Percentiles rank a stretch among this genome's conserved stretches.
Conservation (phyloP, 2,113 vertebrate species). For the Felis chaus region DNA sequence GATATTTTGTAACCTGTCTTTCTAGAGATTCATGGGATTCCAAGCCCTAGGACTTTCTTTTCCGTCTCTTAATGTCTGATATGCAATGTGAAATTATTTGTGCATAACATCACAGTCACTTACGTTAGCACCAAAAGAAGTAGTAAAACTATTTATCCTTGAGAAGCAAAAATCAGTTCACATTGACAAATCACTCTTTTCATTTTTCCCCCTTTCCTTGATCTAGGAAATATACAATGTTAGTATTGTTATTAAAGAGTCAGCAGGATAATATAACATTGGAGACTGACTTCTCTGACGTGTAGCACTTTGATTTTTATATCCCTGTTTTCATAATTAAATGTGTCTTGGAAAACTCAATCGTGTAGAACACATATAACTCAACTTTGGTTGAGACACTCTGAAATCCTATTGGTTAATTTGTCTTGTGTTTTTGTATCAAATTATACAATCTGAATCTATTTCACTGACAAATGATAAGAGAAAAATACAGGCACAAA, state of each 20-base stretch:
- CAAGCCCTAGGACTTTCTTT: not conserved
- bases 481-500: conserved; percentile 74
- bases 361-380: conserved; percentile 61
- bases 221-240: not conserved
- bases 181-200: not conserved
- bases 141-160: not conserved
- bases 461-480: conserved; percentile 45
- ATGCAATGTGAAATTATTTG: not conserved
- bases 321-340: not conserved
- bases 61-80: not conserved
- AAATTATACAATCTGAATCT: conserved; percentile 66
- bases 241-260: conserved; percentile 31
- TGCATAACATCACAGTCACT: not conserved
- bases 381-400: conserved; percentile 17
- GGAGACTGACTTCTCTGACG: conserved; percentile 65
- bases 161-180: not conserved
- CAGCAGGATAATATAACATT: not conserved
- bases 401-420: conserved; percentile 49
- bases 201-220: not conserved
- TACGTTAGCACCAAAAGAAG: not conserved
- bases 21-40: not conserved
- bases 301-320: conserved; percentile 68
- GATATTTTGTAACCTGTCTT: not conserved
- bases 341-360: not conserved
- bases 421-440: conserved; percentile 73